phyloP scores from a whole-genome alignment of 2,888 invertebrate species.

The Strigamia transsilvanica region DNA sequence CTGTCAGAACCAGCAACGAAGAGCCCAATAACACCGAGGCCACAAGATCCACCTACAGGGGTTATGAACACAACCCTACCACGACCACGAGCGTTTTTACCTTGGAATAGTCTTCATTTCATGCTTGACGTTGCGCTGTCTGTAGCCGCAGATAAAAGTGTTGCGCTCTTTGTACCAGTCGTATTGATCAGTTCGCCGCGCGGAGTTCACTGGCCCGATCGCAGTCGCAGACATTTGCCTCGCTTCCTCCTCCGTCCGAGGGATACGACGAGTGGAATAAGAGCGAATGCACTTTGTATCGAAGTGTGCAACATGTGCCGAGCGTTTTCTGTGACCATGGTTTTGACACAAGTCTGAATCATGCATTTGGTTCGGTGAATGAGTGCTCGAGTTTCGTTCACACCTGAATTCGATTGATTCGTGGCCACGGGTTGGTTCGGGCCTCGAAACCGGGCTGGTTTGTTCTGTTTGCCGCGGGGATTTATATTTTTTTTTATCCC shows the following conservation, averaged over 20 bases:
- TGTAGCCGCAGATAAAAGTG: constrained; percentile 19
- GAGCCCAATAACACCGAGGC: neutral
- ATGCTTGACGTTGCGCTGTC: neutral
- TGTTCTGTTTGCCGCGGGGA: neutral
- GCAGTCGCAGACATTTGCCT: neutral
- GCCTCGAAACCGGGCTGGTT: neutral
- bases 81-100: neutral
- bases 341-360: neutral
- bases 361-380: neutral
- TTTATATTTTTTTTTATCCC: neutral
- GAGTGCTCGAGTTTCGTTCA: neutral
- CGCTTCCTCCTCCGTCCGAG: neutral
- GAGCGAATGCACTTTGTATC: constrained; percentile 5
- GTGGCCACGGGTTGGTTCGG: neutral
- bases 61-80: neutral
- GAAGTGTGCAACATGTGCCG: neutral
- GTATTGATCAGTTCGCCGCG: constrained; percentile 18
- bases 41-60: constrained; percentile 13
- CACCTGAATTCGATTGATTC: constrained; percentile 27
- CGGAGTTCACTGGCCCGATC: constrained; percentile 4
- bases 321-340: neutral
- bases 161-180: neutral
- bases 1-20: neutral
- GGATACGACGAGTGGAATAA: neutral
- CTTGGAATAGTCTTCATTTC: neutral